Percentiles rank a stretch among this genome's conserved stretches.
Evolutionary conservation across 1,140 invertebrate genomes (phyloP).

Genomic region (Drosophila fuyamai): DNA sequence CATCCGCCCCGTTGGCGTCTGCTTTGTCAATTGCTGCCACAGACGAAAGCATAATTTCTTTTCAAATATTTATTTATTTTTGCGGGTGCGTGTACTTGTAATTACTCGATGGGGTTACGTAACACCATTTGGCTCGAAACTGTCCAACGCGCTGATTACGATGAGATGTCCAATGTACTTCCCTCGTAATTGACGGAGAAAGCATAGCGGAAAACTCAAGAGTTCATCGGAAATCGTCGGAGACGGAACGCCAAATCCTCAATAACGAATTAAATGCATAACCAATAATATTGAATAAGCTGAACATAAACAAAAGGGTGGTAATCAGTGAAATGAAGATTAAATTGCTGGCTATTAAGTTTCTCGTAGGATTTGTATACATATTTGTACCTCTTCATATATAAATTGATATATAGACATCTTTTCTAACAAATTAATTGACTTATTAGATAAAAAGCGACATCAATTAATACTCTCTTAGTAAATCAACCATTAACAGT

Average conservation of each 20-base stretch:
- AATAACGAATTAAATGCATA: background rate
- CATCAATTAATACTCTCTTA: no score
- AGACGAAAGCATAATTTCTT: conserved; percentile 40
- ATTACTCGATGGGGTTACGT: conserved; percentile 17
- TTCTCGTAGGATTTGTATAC: no score
- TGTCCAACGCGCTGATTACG: background rate
- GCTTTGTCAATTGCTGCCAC: conserved; percentile 15
- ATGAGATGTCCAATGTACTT: background rate
- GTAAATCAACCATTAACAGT: background rate
- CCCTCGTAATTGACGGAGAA: conserved; percentile 31
- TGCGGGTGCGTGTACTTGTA: conserved; percentile 1
- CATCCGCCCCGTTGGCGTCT: background rate
- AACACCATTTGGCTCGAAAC: conserved; percentile 16
- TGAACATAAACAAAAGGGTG: background rate
- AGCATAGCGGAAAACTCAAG: conserved; percentile 25
- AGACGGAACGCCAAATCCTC: conserved; percentile 1
- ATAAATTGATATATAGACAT: no score
- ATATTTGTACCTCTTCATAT: no score
- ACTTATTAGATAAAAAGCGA: no score
- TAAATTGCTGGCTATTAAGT: background rate
- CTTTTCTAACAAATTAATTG: no score
- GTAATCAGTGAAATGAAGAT: background rate
- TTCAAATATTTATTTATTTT: conserved; percentile 51
- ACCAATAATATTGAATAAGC: background rate
- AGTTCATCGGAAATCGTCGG: background rate